These are phyloP conservation scores for Zoanthus solanderi DNA, from an alignment of 92 coral and sea anemone genomes.

Conservation along the genomic window DNA sequence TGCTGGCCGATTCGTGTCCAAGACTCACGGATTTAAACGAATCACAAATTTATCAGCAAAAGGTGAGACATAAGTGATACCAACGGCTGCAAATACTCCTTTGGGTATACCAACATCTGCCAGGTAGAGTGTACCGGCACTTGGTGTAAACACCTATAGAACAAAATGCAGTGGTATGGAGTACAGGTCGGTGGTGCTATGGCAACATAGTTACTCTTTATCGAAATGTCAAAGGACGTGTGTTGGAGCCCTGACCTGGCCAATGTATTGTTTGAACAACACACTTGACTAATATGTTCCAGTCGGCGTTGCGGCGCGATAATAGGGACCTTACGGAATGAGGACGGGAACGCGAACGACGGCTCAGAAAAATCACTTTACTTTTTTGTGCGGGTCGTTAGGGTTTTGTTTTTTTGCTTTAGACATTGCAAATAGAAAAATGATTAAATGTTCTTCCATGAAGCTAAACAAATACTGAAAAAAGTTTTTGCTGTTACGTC, in stretches of 20 bases:
- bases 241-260: background rate
- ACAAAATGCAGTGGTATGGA: background rate
- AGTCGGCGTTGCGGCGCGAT: background rate
- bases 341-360: no score
- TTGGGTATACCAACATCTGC: conserved; percentile 90
- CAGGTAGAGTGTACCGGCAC: conserved; percentile 71
- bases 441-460: no score
- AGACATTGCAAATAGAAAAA: no score
- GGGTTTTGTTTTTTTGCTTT: no score
- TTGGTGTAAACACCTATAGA: conserved; percentile 69
- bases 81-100: conserved; percentile 78
- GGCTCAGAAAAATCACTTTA: no score
- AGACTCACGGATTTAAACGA: conserved; percentile 62
- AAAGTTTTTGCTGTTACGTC: no score
- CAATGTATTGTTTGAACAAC: background rate
- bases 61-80: conserved; percentile 81
- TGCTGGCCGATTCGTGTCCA: no score
- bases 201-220: background rate
- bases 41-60: conserved; percentile 87
- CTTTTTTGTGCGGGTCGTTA: no score
- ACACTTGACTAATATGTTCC: background rate
- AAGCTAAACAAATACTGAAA: no score
- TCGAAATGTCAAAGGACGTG: background rate
- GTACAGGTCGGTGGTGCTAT: background rate
- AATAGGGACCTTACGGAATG: no score